Conservation (phyloP, 2,888 invertebrate genomes). For the Xylocampa areola region DNA sequence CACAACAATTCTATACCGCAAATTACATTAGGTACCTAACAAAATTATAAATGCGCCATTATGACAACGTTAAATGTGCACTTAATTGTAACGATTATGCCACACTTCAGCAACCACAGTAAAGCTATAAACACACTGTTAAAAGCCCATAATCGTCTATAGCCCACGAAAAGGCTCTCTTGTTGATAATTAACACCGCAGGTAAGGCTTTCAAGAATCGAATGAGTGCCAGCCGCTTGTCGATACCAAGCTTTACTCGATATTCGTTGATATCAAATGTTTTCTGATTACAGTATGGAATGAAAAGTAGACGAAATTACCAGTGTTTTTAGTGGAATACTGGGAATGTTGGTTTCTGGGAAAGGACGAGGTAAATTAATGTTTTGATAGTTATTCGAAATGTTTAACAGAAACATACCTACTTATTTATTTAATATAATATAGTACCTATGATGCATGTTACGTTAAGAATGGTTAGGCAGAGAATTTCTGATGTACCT, state of each 20-base stretch:
- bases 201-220: conserved; percentile 13
- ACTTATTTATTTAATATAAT: too few relatives aligned
- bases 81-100: conserved; percentile 53
- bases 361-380: neutral
- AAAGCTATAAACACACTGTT: conserved; percentile 56
- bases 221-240: conserved; percentile 12
- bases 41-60: conserved; percentile 51
- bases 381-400: too few relatives aligned
- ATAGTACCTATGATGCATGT: too few relatives aligned
- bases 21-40: conserved; percentile 35
- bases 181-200: conserved; percentile 40
- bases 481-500: too few relatives aligned
- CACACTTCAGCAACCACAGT: conserved; percentile 49
- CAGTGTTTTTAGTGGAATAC: conserved; percentile 3
- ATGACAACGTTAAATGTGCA: conserved; percentile 44
- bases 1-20: conserved; percentile 23
- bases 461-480: too few relatives aligned
- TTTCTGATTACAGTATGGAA: neutral
- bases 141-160: conserved; percentile 46
- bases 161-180: conserved; percentile 40
- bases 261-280: neutral
- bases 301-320: neutral
- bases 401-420: too few relatives aligned
- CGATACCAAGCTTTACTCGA: conserved; percentile 19
- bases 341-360: neutral